Evolutionary conservation across 2,888 invertebrate genomes (phyloP), one percentile per base, ranked within the genome.

Genomic region (Rhaphigaster nebulosa): DNA sequence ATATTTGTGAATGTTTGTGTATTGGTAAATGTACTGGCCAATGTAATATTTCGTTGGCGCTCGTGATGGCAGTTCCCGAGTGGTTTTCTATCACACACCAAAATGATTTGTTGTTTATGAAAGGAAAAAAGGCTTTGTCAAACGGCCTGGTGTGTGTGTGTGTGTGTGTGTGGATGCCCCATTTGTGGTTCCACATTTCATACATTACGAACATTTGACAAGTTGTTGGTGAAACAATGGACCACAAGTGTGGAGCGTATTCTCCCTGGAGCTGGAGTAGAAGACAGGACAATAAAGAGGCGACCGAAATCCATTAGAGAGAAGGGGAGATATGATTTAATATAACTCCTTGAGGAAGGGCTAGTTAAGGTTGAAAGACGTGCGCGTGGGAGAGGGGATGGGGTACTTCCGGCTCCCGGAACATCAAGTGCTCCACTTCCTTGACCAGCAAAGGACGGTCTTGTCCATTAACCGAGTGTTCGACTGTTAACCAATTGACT

Each of bases 281-380:
- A 34, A 1, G 65, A 65, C 20, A 13, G 65, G 29, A 34, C 80
- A 80, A 45, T 80, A 38, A 80, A 80, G 41, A 80, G 41, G 80
- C 41, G 41, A 80, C 41, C 1, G 26, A 80, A 34, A 34, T 41
- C 80, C 26, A 80, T 80, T 80, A 80, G 26, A 76, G 34, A 34
- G 34, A 38, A 26, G 13, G 15, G 23, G 41, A 38, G n/a, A 80
- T 45, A 80, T 80, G 80, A 80, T 80, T 80, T 34, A 80, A 80
- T 80, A 45, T 18, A 80, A 23, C 20, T 23, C 38, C 80, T 80
- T 80, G 41, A 80, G 80, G 80, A 80, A 80, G 80, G 80, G 80
- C 80, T 26, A 80, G 80, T 80, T 80, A 80, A 80, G 80, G 41
- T 26, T 80, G 80, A 80, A 80, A 80, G 80, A 80, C 41, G 80